phyloP scores from a whole-genome alignment of 2,113 vertebrate species.

The Stercorarius parasiticus region DNA sequence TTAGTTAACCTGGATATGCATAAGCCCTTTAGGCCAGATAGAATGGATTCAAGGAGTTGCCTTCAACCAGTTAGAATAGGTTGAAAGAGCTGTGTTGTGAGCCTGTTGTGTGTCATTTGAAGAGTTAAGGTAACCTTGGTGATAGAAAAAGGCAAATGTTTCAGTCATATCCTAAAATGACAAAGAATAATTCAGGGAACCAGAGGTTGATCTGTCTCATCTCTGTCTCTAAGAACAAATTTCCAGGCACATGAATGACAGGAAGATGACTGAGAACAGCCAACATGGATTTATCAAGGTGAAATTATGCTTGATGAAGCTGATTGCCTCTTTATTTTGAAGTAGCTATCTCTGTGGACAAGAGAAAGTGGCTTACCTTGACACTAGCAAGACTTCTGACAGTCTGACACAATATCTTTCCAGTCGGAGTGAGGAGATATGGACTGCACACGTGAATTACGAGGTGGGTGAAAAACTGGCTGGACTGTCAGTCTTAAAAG shows the following conservation, averaged over 20 bases:
- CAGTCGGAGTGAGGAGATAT: fast-evolving
- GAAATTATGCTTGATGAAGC: background rate
- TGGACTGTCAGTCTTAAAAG: fast-evolving
- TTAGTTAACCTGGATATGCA: background rate
- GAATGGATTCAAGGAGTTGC: background rate
- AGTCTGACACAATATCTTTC: background rate
- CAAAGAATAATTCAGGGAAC: background rate
- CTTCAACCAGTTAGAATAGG: background rate
- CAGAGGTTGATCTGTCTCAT: fast-evolving
- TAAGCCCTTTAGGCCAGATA: background rate
- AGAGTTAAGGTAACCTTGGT: background rate
- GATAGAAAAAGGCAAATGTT: background rate
- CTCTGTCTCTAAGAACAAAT: background rate
- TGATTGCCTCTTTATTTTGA: background rate
- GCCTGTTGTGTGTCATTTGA: background rate
- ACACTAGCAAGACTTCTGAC: background rate
- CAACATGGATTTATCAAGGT: background rate
- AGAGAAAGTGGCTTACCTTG: background rate
- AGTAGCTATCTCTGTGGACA: background rate
- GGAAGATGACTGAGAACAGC: background rate
- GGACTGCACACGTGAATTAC: background rate
- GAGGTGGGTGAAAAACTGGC: background rate
- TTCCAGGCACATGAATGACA: background rate
- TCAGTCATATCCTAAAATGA: background rate
- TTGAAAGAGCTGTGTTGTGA: background rate